Evolutionary conservation across 2,888 invertebrate species (phyloP), one percentile per base, ranked within the genome.

Genomic region (Nomada fucata): DNA sequence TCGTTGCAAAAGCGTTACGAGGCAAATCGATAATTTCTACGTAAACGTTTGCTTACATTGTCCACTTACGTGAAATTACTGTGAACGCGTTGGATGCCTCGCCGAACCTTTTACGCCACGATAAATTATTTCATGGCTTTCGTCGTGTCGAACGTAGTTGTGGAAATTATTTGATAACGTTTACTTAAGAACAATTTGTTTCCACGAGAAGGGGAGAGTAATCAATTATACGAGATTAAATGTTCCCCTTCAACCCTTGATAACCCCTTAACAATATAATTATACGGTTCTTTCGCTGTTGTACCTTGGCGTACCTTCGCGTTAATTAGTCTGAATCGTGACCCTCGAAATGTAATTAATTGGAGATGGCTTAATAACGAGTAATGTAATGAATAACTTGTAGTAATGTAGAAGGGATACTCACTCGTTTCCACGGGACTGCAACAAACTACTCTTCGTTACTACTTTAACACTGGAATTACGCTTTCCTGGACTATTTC

Each of bases 391-490:
- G 36, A 36, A 36, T 36, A 36, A 36, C 36, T 36, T 36, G 36
- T 36, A 36, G 7, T 52, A 67, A 67, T n/a, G 4, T 20, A 11
- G 7, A 55, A 15, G 10, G 13, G 7, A 52, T 68, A 93, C 94
- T 94, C 87, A 94, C 94, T 94, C 94, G 93, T 94, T 94, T 86
- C 94, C 94, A 82, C 94, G 91, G 50, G 94, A 94, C 57, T 89
- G 89, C 23, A 91, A 89, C 26, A 92, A 73, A 11, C 76, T 75
- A 76, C 75, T 89, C 76, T 88, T 87, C 36, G 79, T 84, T 64
- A 87, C 90, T 76, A 85, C 90, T 87, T 90, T 89, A 69, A 81
- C 86, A 42, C 63, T 63, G 64, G 78, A 72, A 44, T 55, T 55
- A 26, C 75, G 89, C 83, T 89, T 92, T 47, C 91, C 90, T 0